Conservation (phyloP, 2,888 invertebrate species). For the Leptinotarsa peninsularis region DNA sequence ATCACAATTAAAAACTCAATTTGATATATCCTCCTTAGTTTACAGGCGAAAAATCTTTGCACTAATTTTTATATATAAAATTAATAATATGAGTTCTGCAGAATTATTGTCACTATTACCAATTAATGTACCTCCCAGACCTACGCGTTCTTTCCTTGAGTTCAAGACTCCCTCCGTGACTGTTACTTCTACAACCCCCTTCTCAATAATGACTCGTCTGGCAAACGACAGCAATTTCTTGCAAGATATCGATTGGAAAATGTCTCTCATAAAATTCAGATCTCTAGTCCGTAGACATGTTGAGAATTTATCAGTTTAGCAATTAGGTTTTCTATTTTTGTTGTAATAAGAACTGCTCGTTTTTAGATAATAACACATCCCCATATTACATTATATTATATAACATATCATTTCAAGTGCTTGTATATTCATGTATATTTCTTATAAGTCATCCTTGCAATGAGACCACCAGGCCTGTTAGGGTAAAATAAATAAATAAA, state of each 20-base stretch:
- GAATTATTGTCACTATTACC: not conserved
- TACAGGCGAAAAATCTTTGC: constrained; percentile 7
- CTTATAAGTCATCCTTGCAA: too few species aligned
- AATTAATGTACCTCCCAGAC: constrained; percentile 3
- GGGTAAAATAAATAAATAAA: too few species aligned
- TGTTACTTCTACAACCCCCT: not conserved
- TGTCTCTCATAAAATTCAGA: not conserved
- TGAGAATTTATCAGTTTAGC: too few species aligned
- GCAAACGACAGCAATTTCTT: not conserved
- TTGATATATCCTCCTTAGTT: constrained; percentile 5
- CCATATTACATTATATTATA: too few species aligned
- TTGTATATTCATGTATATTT: too few species aligned
- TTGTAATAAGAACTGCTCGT: too few species aligned
- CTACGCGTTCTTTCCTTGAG: not conserved
- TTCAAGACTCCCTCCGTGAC: not conserved
- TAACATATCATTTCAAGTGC: too few species aligned
- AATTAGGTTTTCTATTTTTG: too few species aligned
- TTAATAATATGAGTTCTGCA: not conserved
- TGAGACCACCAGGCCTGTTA: too few species aligned
- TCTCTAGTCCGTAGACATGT: not conserved
- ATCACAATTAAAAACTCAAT: not conserved
- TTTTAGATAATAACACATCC: too few species aligned
- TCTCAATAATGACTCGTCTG: not conserved
- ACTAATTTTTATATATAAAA: constrained; percentile 2
- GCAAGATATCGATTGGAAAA: not conserved